Conservation (phyloP, 1,140 invertebrate genomes). For the Berghia stephanieae region DNA sequence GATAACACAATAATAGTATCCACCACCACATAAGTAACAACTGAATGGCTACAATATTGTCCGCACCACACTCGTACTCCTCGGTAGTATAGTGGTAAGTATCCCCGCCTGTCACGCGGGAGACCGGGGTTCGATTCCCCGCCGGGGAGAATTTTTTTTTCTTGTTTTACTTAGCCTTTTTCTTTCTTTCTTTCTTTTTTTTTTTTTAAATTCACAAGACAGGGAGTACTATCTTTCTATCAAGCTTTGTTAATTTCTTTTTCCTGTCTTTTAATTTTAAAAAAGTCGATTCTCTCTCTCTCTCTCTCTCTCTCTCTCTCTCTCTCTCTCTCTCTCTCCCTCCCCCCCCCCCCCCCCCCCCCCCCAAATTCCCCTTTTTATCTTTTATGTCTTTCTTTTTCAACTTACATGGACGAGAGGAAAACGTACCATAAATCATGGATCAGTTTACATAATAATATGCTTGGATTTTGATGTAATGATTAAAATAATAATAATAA, state of each 20-base stretch:
- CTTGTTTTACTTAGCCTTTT: neutral
- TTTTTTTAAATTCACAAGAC: neutral
- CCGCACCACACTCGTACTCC: neutral
- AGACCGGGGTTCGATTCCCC: neutral
- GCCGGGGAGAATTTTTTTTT: neutral
- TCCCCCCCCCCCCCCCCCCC: conserved; percentile 8
- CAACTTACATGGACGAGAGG: too few species aligned
- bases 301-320: too few species aligned
- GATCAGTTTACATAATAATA: too few species aligned
- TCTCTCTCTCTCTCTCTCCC: too few species aligned
- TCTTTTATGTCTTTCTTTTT: too few species aligned
- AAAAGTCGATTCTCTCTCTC: too few species aligned
- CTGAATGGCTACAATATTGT: neutral
- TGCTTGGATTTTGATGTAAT: too few species aligned
- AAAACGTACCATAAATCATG: too few species aligned
- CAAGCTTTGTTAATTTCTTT: neutral
- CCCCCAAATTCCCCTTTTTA: too few species aligned
- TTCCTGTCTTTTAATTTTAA: neutral
- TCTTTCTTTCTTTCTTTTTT: neutral
- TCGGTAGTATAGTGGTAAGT: neutral
- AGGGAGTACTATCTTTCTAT: neutral
- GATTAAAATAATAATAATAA: too few species aligned
- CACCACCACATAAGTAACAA: neutral
- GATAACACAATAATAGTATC: too few species aligned
- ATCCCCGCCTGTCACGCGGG: neutral